Percentiles rank a stretch among this genome's conserved stretches.
Conservation (phyloP, 2,113 vertebrate species). For the Aegithalos caudatus region DNA sequence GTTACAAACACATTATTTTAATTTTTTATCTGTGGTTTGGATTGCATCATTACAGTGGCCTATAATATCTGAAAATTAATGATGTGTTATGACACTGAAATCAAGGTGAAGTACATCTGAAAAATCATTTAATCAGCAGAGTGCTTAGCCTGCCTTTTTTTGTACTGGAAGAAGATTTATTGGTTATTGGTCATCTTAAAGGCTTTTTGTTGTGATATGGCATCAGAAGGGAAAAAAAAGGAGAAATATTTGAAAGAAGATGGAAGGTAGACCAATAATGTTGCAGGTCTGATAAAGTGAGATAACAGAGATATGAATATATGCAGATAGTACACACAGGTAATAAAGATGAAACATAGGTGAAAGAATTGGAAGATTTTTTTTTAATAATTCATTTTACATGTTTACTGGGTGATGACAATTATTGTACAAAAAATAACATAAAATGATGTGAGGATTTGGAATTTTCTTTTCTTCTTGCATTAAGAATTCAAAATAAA, state of each 20-base stretch:
- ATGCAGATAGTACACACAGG: neutral
- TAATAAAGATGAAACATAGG: neutral
- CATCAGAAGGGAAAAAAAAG: neutral
- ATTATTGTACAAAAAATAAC: neutral
- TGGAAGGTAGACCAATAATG: neutral
- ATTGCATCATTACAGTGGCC: neutral
- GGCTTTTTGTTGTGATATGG: neutral
- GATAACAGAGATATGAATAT: neutral
- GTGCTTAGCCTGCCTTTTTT: neutral
- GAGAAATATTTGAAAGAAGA: neutral
- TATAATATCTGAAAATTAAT: neutral
- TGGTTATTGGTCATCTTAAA: neutral
- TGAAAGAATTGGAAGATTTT: neutral
- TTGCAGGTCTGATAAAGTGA: neutral
- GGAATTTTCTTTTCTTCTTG: neutral
- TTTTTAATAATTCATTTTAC: neutral
- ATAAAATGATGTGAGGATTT: neutral
- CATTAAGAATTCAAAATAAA: neutral
- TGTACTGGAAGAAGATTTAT: neutral
- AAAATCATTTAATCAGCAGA: neutral
- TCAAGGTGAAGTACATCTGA: neutral
- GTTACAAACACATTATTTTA: neutral
- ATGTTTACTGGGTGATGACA: neutral
- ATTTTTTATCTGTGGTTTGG: neutral
- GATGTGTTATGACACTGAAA: neutral